phyloP scores from a whole-genome alignment of 2,797 vertebrate genomes.

The Leptatherina wallacei region DNA sequence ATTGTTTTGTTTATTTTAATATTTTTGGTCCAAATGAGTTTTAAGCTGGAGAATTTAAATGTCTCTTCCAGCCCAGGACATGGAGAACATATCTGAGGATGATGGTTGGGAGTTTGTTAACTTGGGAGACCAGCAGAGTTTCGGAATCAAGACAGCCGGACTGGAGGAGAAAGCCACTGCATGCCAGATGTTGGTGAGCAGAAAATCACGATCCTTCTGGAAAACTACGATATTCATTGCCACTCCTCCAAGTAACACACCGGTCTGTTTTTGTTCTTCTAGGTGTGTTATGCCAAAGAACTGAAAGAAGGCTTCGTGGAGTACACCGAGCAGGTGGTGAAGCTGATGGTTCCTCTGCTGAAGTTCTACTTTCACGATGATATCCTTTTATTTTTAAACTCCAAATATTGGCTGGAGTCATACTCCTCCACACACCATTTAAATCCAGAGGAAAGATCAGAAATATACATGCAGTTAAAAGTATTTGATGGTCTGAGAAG shows the following conservation, averaged over 20 bases:
- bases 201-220: not conserved
- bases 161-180: constrained; percentile 99
- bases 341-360: constrained; percentile 97
- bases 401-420: not conserved
- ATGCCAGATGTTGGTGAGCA: constrained; percentile 96
- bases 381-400: constrained; percentile 85
- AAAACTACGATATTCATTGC: not conserved
- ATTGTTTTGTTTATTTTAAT: not conserved
- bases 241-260: rapidly evolving
- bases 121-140: constrained; percentile 98
- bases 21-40: not conserved
- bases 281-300: constrained; percentile 99
- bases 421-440: too few species aligned
- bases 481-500: not conserved
- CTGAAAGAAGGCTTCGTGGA: constrained; percentile 98
- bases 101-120: constrained; percentile 99
- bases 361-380: constrained; percentile 99
- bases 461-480: not conserved
- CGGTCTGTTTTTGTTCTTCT: constrained; percentile 31
- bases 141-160: constrained; percentile 98
- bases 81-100: constrained; percentile 99
- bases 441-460: too few species aligned
- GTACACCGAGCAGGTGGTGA: constrained; percentile 98
- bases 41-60: not conserved
- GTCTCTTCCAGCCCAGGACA: constrained; percentile 90